phyloP scores from a whole-genome alignment of 2,888 invertebrate species.

The Eumerus sabulonum region DNA sequence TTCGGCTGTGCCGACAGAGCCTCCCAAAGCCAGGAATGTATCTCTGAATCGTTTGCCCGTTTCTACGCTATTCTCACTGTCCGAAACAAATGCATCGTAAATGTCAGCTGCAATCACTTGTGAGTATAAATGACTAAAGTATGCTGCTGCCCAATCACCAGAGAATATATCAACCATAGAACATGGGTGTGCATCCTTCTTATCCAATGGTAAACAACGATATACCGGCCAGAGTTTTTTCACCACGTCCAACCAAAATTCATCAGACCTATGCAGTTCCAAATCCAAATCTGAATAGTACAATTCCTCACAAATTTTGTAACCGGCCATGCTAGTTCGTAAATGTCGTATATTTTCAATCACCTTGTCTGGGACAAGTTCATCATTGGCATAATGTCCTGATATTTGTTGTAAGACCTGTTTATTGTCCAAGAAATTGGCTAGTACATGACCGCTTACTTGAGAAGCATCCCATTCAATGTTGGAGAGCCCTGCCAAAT shows the following conservation, averaged over 20 bases:
- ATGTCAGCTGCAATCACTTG: slow-evolving; percentile 94
- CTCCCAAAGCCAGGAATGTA: slow-evolving; percentile 90
- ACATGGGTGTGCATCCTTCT: slow-evolving; percentile 90
- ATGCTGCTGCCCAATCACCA: slow-evolving; percentile 91
- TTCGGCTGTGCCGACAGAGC: slow-evolving; percentile 89
- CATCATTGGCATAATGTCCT: slow-evolving; percentile 86
- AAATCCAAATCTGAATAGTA: slow-evolving; percentile 91
- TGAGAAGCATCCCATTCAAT: slow-evolving; percentile 97
- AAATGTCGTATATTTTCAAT: slow-evolving; percentile 83
- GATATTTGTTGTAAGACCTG: slow-evolving; percentile 83
- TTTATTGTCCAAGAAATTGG: slow-evolving; percentile 87
- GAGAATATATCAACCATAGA: slow-evolving; percentile 91
- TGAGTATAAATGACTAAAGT: slow-evolving; percentile 92
- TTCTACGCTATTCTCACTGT: slow-evolving; percentile 77
- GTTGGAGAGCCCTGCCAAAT: slow-evolving; percentile 90
- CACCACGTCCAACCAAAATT: slow-evolving; percentile 91
- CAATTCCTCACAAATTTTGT: slow-evolving; percentile 88
- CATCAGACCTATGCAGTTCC: slow-evolving; percentile 86
- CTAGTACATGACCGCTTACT: slow-evolving; percentile 90
- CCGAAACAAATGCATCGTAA: slow-evolving; percentile 87
- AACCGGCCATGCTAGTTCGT: slow-evolving; percentile 88
- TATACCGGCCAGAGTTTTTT: slow-evolving; percentile 90
- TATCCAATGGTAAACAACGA: slow-evolving; percentile 86
- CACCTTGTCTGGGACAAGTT: slow-evolving; percentile 84
- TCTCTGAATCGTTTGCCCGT: slow-evolving; percentile 87